Evolutionary conservation across 2,797 vertebrate species (phyloP).

Genomic region (Tenualosa ilisha): DNA sequence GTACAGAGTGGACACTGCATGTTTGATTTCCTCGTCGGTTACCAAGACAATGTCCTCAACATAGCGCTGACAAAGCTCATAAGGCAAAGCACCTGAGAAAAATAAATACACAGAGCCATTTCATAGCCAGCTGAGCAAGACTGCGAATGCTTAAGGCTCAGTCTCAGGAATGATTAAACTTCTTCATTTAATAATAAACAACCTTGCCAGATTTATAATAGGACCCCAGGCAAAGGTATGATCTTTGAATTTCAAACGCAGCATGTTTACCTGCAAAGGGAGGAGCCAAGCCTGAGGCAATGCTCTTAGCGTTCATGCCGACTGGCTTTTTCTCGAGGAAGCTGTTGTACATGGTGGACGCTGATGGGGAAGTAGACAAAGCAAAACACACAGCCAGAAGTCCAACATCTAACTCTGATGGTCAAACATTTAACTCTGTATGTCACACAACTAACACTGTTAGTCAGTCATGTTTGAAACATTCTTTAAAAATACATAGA

Average conservation of each 20-base stretch:
- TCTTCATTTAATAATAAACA: too few relatives aligned
- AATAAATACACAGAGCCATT: background rate
- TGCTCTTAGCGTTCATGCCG: slow-evolving; percentile 72
- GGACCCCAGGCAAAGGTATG: too few relatives aligned
- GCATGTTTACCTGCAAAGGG: slow-evolving; percentile 71
- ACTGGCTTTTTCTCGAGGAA: slow-evolving; percentile 76
- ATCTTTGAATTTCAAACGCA: too few relatives aligned
- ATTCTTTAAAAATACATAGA: too few relatives aligned
- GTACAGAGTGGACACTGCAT: slow-evolving; percentile 71
- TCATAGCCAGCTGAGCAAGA: too few relatives aligned
- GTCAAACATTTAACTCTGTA: background rate
- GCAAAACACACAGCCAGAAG: too few relatives aligned
- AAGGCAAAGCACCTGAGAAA: slow-evolving; percentile 69
- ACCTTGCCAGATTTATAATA: too few relatives aligned
- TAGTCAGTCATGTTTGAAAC: too few relatives aligned
- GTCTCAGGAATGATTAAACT: too few relatives aligned
- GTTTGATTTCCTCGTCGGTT: slow-evolving; percentile 73
- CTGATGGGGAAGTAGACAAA: slow-evolving; percentile 52
- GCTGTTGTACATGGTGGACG: slow-evolving; percentile 79
- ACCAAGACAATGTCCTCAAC: slow-evolving; percentile 75
- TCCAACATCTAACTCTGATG: background rate
- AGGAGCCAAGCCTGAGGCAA: slow-evolving; percentile 76
- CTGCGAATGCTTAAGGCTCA: too few relatives aligned
- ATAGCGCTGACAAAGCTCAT: slow-evolving; percentile 68
- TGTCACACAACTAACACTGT: background rate